Evolutionary conservation across 2,113 vertebrate genomes (phyloP).

Genomic region (Axis porcinus): DNA sequence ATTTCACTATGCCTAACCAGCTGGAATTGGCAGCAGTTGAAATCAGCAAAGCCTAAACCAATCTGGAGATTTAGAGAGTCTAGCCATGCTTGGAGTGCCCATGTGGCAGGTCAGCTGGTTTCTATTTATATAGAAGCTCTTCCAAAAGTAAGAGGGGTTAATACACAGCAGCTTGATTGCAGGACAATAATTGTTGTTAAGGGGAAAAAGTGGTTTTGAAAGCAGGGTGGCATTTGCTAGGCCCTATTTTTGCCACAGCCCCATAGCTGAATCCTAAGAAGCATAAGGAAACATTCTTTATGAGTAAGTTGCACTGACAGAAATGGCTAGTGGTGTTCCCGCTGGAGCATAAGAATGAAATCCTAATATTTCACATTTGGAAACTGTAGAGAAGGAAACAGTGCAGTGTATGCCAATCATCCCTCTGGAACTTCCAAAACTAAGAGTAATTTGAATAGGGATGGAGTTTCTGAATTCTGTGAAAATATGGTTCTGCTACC

Average conservation of each 20-base stretch:
- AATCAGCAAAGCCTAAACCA: conserved; percentile 6
- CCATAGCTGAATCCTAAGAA: background rate
- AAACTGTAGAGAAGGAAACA: background rate
- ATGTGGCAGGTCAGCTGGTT: background rate
- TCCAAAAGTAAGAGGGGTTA: background rate
- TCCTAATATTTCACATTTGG: background rate
- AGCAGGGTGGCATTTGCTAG: background rate
- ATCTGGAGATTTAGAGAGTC: background rate
- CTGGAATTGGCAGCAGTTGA: background rate
- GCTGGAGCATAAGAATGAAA: background rate
- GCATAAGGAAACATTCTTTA: background rate
- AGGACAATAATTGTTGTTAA: background rate
- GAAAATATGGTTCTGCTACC: background rate
- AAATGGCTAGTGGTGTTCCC: background rate
- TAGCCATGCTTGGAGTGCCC: background rate
- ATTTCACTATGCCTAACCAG: background rate
- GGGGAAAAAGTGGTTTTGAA: background rate
- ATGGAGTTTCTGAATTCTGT: background rate
- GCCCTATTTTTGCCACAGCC: background rate
- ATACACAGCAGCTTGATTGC: background rate
- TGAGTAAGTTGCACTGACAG: background rate
- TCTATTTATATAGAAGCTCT: background rate
- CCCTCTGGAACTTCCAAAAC: background rate
- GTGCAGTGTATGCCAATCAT: background rate
- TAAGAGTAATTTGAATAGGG: background rate